Evolutionary conservation across 1,140 invertebrate genomes (phyloP).

Genomic region (Apis florea): DNA sequence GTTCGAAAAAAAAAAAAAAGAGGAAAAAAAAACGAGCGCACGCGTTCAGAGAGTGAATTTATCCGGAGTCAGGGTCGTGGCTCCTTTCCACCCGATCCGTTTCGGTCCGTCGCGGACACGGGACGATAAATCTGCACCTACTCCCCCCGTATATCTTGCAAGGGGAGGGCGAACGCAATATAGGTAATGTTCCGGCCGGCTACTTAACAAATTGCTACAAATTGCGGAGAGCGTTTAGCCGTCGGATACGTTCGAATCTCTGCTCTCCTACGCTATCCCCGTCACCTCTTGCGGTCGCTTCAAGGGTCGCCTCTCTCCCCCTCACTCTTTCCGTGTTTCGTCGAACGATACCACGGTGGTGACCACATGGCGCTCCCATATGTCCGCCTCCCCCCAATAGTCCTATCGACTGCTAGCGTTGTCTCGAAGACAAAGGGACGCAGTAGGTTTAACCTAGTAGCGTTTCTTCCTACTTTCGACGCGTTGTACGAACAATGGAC

Average conservation of each 20-base stretch:
- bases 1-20: too few relatives aligned
- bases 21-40: neutral
- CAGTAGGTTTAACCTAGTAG: conserved; percentile 15
- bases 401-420: conserved; percentile 38
- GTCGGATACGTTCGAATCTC: conserved; percentile 55
- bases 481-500: conserved; percentile 6
- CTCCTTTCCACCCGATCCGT: conserved; percentile 21
- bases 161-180: conserved; percentile 72
- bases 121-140: conserved; percentile 75
- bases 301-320: conserved; percentile 2
- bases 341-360: conserved; percentile 57
- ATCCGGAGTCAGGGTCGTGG: conserved; percentile 10
- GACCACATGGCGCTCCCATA: conserved; percentile 75
- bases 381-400: conserved; percentile 71
- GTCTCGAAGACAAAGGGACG: conserved; percentile 34
- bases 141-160: conserved; percentile 71
- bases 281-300: conserved; percentile 16
- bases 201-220: conserved; percentile 82
- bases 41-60: conserved; percentile 2
- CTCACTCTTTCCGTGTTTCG: conserved; percentile 21
- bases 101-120: neutral
- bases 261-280: conserved; percentile 45
- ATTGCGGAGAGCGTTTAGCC: conserved; percentile 79
- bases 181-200: conserved; percentile 79
- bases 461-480: neutral